These are phyloP conservation scores for Chaetodon auriga DNA, from an alignment of 2,113 vertebrate genomes.

Conservation along the genomic window DNA sequence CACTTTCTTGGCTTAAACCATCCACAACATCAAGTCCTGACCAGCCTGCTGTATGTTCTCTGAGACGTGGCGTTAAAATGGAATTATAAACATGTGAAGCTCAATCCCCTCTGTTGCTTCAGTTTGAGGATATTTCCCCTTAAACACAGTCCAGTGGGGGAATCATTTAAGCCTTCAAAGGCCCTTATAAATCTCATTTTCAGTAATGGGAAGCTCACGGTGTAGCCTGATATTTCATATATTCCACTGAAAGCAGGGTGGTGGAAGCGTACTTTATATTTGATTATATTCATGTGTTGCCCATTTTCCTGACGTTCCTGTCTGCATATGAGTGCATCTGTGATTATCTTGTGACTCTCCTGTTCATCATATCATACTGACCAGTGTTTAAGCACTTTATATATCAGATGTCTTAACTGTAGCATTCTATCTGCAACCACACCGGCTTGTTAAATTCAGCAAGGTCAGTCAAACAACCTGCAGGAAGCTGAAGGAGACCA, in stretches of 20 bases:
- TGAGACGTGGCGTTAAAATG: background rate
- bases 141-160: background rate
- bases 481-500: slow-evolving; percentile 17
- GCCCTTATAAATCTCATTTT: background rate
- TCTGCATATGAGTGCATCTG: background rate
- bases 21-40: too few relatives aligned
- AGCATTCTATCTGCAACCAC: slow-evolving; percentile 6
- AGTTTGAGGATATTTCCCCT: background rate
- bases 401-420: background rate
- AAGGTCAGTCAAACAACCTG: slow-evolving; percentile 37
- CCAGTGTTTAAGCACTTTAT: background rate
- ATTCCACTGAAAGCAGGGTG: too few relatives aligned
- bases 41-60: background rate
- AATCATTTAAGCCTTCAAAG: background rate
- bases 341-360: background rate
- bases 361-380: background rate
- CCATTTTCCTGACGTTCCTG: background rate
- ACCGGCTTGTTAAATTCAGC: slow-evolving; percentile 10
- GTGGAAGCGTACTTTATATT: background rate
- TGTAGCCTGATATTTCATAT: background rate
- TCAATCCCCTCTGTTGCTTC: background rate
- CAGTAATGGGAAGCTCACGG: too few relatives aligned
- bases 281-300: background rate
- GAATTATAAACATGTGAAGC: background rate
- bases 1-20: too few relatives aligned